Evolutionary conservation across 1,140 invertebrate species (phyloP), one percentile per base, ranked within the genome.

Genomic region (Formica selysi): DNA sequence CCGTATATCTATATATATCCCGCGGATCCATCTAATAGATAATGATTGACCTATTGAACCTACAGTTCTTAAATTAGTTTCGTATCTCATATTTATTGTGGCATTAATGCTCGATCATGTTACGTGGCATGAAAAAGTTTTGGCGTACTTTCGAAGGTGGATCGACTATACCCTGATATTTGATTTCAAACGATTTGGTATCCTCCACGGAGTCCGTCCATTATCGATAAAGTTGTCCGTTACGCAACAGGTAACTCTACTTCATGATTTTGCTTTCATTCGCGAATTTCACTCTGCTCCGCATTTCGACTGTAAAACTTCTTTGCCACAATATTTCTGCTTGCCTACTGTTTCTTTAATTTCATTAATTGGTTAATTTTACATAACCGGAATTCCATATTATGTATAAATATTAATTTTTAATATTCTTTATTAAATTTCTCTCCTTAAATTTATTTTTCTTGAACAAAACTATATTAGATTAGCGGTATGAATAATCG

Each of bases 171-270:
- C 22, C 32, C 26, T n/a, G 26, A 85, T 64, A 64, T 44, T 73
- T 41, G 16, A 36, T 73, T 78, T 48, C 44, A 61, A 44, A 61
- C 16, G 19, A 38, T 32, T 11, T 0, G n/a, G 2, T 65, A 57
- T 36, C 51, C 32, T 19, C 32, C 26, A 54, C 5, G 29, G 64
- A 16, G 38, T 54, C 16, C 26, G 32, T 70, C 48, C 32, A 32
- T 74, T 62, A 81, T 86, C 62, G 76, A 44, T 22, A 57, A 76
- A 64, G 22, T 86, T 80, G 16, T 29, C 6, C 3, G 5, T 38
- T 51, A 41, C 51, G 84, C 84, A 83, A 83, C 87, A 83, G 78
- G 85, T 88, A 86, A 88, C 85, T 81, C 54, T 48, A 87, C 51
- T 88, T 76, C 29, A 19, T 0, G n/a, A 5, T 74, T 32, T 22